Base-by-base conservation (phyloP, 2,888 invertebrate species). In the Apeira syringaria region DNA sequence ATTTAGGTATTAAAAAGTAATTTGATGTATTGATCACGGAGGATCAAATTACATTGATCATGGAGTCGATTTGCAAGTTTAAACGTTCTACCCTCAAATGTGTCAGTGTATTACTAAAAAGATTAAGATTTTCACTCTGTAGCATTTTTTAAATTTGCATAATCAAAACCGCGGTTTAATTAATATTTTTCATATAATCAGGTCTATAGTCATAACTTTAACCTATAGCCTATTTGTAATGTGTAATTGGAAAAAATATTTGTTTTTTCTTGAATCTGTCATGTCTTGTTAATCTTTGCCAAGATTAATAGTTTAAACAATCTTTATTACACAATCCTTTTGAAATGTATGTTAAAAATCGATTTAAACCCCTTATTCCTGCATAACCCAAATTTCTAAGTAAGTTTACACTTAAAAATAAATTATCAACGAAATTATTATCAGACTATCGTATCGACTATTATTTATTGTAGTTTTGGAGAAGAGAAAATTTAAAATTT, bases 381-480 rank as follows among this genome's bases (percentile, higher is more conserved):
- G 5, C 30, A 10, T 18, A 40, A 47, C 20, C 26, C 15, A 22
- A 46, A 31, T 25, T 37, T 31, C 39, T 47, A 36, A n/a, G 39
- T 45, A 30, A 36, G 26, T 40, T 49, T 41, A 40, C 29, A 37
- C 8, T 8, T 24, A 43, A 33, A 41, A 34, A 28, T 39, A 40
- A 47, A 30, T 25, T 48, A 49, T 50, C 53, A 53, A 49, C 53
- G 55, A 61, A 58, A 46, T 51, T 42, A 42, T 55, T 54, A 59
- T 54, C 34, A 36, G 45, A 53, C 43, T 20, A 48, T 35, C 7
- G 8, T 34, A 32, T 36, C 2, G 13, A 18, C 24, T 3, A 46
- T 34, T 55, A 37, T 50, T 46, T 30, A n/a, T 27, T 6, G 9
- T 39, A 46, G 28, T 29, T 32, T 28, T 20, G 31, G 22, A 39